phyloP scores from a whole-genome alignment of 2,113 vertebrate genomes.

The Clarias gariepinus region DNA sequence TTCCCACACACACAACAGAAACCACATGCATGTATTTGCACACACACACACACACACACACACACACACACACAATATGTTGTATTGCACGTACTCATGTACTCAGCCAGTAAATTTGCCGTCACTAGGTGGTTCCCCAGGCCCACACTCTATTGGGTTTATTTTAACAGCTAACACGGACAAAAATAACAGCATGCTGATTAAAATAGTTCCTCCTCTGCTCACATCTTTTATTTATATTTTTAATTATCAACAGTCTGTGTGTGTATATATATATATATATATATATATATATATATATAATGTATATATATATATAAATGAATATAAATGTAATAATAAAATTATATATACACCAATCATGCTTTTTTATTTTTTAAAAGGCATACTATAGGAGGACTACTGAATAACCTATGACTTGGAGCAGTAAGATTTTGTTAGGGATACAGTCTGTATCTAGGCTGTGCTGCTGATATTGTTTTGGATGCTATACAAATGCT shows the following conservation, averaged over 20 bases:
- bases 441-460: background rate
- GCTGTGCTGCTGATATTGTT: background rate
- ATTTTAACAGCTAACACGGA: slow-evolving; percentile 9
- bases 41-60: slow-evolving; percentile 14
- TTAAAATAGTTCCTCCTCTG: slow-evolving; percentile 11
- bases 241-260: background rate
- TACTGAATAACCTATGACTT: background rate
- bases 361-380: background rate
- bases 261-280: no score
- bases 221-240: background rate
- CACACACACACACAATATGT: background rate
- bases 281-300: no score
- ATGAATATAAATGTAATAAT: no score
- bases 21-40: background rate
- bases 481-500: background rate
- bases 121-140: slow-evolving; percentile 19
- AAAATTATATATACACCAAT: no score
- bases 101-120: background rate
- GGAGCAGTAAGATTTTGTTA: background rate
- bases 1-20: background rate
- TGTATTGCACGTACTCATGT: background rate
- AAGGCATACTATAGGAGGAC: background rate
- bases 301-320: no score
- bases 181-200: background rate
- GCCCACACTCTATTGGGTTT: background rate